A percentile compares a stretch with the other conserved stretches of the same genome.
These are phyloP conservation scores for Hemicrepidius hirtus DNA, from an alignment of 2,888 invertebrate genomes.

Conservation along the genomic window DNA sequence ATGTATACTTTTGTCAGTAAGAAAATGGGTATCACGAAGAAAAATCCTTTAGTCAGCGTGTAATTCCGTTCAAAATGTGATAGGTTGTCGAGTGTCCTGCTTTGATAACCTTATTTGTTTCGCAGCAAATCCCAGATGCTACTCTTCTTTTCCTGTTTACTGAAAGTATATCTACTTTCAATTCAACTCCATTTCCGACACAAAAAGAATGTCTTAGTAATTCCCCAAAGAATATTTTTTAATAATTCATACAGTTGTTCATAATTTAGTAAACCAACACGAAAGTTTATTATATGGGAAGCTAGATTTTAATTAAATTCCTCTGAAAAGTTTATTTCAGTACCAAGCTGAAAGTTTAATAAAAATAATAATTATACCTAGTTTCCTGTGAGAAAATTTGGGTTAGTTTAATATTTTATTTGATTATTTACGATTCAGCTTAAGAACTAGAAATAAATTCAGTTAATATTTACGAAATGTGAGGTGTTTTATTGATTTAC, in stretches of 20 bases:
- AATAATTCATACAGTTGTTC: no score
- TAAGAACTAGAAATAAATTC: not conserved
- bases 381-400: no score
- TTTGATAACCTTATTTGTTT: constrained; percentile 35
- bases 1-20: not conserved
- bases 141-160: constrained; percentile 23
- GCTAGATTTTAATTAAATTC: no score
- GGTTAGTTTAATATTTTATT: no score
- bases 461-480: constrained; percentile 1
- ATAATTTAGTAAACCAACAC: no score
- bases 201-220: no score
- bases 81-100: constrained; percentile 20
- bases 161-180: not conserved
- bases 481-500: not conserved
- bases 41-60: constrained; percentile 9
- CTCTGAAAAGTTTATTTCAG: no score
- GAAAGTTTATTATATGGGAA: no score
- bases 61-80: constrained; percentile 13
- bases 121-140: constrained; percentile 34
- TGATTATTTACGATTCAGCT: no score
- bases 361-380: no score
- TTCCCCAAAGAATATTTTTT: no score
- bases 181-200: not conserved
- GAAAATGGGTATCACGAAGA: not conserved
- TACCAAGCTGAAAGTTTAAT: no score